A percentile compares a stretch with the other conserved stretches of the same genome.
phyloP scores from a whole-genome alignment of 2,888 invertebrate genomes.

The Anthrax anthrax region DNA sequence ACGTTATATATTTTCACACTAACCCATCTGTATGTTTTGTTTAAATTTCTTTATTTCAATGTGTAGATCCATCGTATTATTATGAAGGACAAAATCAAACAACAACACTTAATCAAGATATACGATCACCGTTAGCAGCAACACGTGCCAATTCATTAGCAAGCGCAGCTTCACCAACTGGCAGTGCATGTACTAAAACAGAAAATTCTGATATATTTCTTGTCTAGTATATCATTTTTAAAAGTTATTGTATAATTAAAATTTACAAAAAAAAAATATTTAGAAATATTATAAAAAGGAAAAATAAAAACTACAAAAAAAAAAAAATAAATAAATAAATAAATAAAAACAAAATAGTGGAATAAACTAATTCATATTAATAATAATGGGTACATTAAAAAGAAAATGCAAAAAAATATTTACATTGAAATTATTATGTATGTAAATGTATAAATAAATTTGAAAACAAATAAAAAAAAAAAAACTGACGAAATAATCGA shows the following conservation, averaged over 20 bases:
- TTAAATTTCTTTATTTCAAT: too few relatives aligned
- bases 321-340: too few relatives aligned
- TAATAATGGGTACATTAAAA: too few relatives aligned
- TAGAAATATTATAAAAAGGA: too few relatives aligned
- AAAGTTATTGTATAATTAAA: not conserved
- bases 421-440: too few relatives aligned
- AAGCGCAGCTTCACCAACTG: constrained; percentile 55
- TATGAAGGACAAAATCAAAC: constrained; percentile 38
- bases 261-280: too few relatives aligned
- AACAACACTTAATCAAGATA: constrained; percentile 39
- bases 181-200: constrained; percentile 52
- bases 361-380: too few relatives aligned
- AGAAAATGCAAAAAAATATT: too few relatives aligned
- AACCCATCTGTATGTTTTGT: too few relatives aligned
- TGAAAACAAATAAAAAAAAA: not conserved
- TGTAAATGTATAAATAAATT: not conserved
- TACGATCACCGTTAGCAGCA: constrained; percentile 53
- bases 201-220: constrained; percentile 36
- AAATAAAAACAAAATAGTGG: too few relatives aligned
- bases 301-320: too few relatives aligned
- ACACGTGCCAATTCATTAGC: constrained; percentile 55
- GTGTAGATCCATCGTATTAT: constrained; percentile 49
- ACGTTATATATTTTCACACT: too few relatives aligned
- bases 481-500: not conserved
- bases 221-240: constrained; percentile 20